These are phyloP conservation scores for Acanthopleura granulata DNA, from an alignment of 2,888 invertebrate species.

Conservation along the genomic window DNA sequence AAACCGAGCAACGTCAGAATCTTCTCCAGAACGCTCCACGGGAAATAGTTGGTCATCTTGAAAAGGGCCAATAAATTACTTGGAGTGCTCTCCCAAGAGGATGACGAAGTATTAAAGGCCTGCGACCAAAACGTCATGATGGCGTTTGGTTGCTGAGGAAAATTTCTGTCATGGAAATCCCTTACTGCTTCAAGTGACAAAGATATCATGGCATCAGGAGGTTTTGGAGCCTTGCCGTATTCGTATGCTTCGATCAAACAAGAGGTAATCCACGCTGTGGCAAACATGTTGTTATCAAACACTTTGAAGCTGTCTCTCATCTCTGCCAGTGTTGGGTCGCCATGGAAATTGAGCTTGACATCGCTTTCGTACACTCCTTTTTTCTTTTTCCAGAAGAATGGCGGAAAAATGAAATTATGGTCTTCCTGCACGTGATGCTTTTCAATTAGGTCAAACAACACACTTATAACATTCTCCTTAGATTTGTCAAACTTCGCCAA, in stretches of 20 bases:
- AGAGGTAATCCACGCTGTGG: slow-evolving; percentile 55
- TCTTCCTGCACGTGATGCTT: not conserved
- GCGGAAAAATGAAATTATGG: not conserved
- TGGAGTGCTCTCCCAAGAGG: slow-evolving; percentile 47
- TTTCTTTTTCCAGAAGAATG: slow-evolving; percentile 1
- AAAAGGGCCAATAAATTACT: slow-evolving; percentile 45
- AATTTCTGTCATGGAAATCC: slow-evolving; percentile 50
- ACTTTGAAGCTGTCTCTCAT: not conserved
- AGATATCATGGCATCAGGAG: slow-evolving; percentile 33
- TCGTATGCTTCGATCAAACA: slow-evolving; percentile 50
- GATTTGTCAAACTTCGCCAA: no score
- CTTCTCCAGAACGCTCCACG: slow-evolving; percentile 33
- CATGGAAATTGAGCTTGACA: slow-evolving; percentile 9
- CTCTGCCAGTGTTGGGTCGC: not conserved
- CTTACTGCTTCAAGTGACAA: slow-evolving; percentile 31
- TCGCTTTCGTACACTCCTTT: slow-evolving; percentile 10
- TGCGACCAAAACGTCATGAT: slow-evolving; percentile 61
- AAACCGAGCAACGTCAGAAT: slow-evolving; percentile 27
- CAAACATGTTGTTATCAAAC: slow-evolving; percentile 54
- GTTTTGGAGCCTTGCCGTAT: slow-evolving; percentile 41
- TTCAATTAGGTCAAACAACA: not conserved
- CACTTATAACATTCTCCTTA: no score
- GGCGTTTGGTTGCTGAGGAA: slow-evolving; percentile 43
- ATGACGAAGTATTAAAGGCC: slow-evolving; percentile 42
- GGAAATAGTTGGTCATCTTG: slow-evolving; percentile 35